These are phyloP conservation scores for Chrysemys picta DNA, from an alignment of 2,113 vertebrate species.

Conservation along the genomic window DNA sequence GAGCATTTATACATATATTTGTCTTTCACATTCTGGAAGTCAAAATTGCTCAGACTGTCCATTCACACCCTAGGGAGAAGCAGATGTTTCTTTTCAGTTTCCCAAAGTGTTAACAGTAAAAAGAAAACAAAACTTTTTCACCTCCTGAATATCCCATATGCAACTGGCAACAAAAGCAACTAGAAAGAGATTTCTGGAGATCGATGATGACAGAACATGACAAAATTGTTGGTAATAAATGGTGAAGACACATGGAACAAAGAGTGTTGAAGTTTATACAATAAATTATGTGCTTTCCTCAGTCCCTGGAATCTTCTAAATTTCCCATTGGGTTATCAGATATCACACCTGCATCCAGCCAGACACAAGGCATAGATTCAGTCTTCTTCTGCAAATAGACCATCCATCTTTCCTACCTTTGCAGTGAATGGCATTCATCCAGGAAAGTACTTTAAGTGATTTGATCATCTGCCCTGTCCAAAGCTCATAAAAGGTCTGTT, in stretches of 20 bases:
- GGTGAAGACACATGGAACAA: neutral
- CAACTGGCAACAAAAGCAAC: neutral
- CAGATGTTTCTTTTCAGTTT: neutral
- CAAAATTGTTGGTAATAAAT: neutral
- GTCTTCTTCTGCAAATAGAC: slow-evolving; percentile 28
- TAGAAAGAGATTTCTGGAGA: neutral
- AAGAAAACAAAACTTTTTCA: neutral
- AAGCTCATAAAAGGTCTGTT: neutral
- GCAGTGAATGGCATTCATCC: neutral
- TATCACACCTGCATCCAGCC: slow-evolving; percentile 65
- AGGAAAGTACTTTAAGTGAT: neutral
- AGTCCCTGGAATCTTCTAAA: slow-evolving; percentile 23
- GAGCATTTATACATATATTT: neutral
- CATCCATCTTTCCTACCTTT: neutral
- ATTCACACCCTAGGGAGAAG: neutral
- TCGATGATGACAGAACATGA: neutral
- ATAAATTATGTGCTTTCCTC: neutral
- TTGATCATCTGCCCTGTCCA: neutral
- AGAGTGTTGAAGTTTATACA: neutral
- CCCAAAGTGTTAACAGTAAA: neutral
- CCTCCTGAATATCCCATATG: neutral
- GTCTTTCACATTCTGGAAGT: neutral
- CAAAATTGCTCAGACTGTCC: neutral
- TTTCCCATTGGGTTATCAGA: slow-evolving; percentile 72
- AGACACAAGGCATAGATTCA: slow-evolving; percentile 72